phyloP scores from a whole-genome alignment of 2,113 vertebrate species.

The Origma solitaria region DNA sequence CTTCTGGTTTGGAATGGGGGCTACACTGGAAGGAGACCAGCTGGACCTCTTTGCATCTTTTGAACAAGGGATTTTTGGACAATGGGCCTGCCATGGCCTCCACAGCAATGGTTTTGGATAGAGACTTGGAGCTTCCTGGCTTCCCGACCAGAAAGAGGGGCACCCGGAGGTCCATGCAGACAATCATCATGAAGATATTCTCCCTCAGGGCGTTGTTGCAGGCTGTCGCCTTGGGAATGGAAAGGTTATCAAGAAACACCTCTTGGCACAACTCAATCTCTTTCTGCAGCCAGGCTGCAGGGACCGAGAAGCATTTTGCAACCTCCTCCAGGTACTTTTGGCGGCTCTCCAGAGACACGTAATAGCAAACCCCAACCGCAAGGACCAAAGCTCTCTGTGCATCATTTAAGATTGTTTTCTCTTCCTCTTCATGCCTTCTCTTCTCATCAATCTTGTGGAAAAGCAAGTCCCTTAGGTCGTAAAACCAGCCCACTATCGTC shows the following conservation, averaged over 20 bases:
- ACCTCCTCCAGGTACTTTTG: slow-evolving; percentile 58
- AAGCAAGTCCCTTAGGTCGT: slow-evolving; percentile 46
- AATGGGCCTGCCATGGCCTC: slow-evolving; percentile 75
- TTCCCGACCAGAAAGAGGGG: slow-evolving; percentile 80
- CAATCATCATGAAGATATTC: slow-evolving; percentile 79
- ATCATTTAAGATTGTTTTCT: neutral
- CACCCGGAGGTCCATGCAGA: slow-evolving; percentile 77
- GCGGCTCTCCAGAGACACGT: slow-evolving; percentile 70
- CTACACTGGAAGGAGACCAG: slow-evolving; percentile 82
- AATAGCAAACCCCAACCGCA: slow-evolving; percentile 77
- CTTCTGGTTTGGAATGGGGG: slow-evolving; percentile 78
- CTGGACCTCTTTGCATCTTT: slow-evolving; percentile 73
- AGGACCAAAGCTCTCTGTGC: slow-evolving; percentile 68
- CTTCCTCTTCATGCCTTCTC: neutral
- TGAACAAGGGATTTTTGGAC: slow-evolving; percentile 67
- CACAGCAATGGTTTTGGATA: slow-evolving; percentile 77
- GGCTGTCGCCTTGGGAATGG: slow-evolving; percentile 67
- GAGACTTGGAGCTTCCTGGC: slow-evolving; percentile 80
- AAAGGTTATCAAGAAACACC: slow-evolving; percentile 66
- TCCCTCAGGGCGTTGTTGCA: slow-evolving; percentile 77
- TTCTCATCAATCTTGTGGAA: neutral
- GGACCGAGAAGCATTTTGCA: slow-evolving; percentile 48
- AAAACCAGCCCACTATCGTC: slow-evolving; percentile 75
- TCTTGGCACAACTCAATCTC: slow-evolving; percentile 71
- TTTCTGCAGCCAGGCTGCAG: slow-evolving; percentile 20